Conservation (phyloP, 1,140 invertebrate species). For the Heliconius hermathena region DNA sequence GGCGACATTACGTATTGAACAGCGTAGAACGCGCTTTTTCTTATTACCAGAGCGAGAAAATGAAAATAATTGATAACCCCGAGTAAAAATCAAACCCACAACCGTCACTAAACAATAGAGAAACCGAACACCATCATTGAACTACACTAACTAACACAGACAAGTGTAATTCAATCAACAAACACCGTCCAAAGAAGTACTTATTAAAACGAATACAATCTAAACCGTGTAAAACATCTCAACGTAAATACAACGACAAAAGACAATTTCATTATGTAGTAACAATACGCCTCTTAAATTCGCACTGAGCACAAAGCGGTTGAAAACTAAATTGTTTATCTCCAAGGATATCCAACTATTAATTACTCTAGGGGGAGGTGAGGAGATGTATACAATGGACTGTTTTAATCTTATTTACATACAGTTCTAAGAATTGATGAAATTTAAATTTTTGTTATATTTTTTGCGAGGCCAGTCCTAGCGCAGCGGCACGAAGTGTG, state of each 20-base stretch:
- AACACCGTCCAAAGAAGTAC: neutral
- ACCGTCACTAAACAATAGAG: neutral
- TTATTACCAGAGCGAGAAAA: neutral
- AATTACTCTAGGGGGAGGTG: slow-evolving; percentile 5
- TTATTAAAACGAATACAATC: neutral
- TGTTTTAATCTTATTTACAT: slow-evolving; percentile 7
- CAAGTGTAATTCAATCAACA: neutral
- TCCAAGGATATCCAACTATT: slow-evolving; percentile 11
- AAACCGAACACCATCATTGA: neutral
- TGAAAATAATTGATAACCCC: neutral
- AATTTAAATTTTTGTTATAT: neutral
- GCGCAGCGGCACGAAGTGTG: too few relatives aligned
- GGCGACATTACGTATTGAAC: neutral
- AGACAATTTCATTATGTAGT: neutral
- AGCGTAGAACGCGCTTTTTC: neutral
- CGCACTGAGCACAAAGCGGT: neutral
- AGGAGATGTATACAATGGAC: neutral
- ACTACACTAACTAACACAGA: neutral
- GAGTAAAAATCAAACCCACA: neutral
- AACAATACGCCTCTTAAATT: slow-evolving; percentile 12
- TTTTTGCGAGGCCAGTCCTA: too few relatives aligned
- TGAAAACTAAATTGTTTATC: slow-evolving; percentile 15
- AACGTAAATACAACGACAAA: neutral
- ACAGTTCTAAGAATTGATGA: neutral
- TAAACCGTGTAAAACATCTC: neutral